A percentile compares a stretch with the other conserved stretches of the same genome.
phyloP scores from a whole-genome alignment of 2,888 invertebrate genomes.

The Papilio elwesi region DNA sequence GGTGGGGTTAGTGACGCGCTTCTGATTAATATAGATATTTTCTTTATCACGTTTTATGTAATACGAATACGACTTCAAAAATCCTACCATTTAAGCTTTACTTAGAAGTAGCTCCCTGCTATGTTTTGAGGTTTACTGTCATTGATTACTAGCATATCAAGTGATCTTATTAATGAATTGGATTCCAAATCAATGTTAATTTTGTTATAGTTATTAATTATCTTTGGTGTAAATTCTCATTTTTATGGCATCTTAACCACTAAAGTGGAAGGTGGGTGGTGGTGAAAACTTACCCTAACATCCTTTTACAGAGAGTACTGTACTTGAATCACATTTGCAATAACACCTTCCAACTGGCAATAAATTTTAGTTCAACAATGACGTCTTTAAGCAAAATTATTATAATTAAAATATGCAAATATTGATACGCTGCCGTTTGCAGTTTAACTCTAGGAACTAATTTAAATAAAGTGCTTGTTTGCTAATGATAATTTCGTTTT shows the following conservation, averaged over 20 bases:
- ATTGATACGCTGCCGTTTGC: neutral
- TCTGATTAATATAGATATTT: slow-evolving; percentile 6
- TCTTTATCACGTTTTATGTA: neutral
- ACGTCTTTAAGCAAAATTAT: slow-evolving; percentile 36
- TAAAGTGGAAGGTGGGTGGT: no score
- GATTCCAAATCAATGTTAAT: no score
- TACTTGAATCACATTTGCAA: no score
- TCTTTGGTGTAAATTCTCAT: no score
- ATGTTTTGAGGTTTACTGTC: no score
- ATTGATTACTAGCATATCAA: no score
- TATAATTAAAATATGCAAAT: slow-evolving; percentile 19
- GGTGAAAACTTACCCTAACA: no score
- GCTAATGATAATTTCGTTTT: slow-evolving; percentile 34
- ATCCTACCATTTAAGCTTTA: neutral
- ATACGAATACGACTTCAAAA: neutral
- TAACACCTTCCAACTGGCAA: neutral
- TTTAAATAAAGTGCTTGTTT: slow-evolving; percentile 1
- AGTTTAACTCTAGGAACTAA: slow-evolving; percentile 3
- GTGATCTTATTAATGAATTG: no score
- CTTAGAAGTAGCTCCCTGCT: no score
- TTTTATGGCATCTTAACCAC: no score
- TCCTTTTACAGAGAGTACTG: no score
- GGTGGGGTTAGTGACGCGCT: neutral
- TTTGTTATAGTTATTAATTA: no score
- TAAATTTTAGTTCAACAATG: neutral